phyloP scores from a whole-genome alignment of 2,113 vertebrate genomes.

The Saccopteryx leptura region DNA sequence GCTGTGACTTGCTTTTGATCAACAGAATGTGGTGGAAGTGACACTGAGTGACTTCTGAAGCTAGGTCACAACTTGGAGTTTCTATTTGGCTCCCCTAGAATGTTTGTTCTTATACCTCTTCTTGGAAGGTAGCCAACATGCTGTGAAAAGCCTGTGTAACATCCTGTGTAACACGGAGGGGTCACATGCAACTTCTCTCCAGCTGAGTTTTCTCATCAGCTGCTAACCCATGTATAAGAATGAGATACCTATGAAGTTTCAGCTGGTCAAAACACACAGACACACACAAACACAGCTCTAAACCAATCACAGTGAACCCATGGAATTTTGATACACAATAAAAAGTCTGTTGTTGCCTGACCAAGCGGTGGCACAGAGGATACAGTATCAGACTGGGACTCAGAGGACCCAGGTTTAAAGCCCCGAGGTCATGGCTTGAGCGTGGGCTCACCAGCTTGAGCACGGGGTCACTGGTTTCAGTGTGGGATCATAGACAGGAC shows the following conservation, averaged over 20 bases:
- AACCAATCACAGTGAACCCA: neutral
- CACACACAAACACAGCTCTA: neutral
- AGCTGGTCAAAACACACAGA: neutral
- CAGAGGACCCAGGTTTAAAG: too few species aligned
- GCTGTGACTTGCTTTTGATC: neutral
- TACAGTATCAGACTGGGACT: too few species aligned
- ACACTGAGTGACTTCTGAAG: neutral
- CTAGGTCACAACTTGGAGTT: neutral
- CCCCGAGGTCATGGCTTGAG: too few species aligned
- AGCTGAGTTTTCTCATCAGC: neutral
- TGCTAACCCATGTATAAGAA: neutral
- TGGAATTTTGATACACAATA: neutral
- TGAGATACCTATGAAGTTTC: neutral
- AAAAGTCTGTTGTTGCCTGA: neutral
- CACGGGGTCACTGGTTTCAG: too few species aligned
- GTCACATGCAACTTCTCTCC: neutral
- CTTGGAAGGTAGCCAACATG: neutral
- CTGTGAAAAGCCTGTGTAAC: neutral
- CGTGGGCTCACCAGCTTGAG: too few species aligned
- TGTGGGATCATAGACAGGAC: too few species aligned
- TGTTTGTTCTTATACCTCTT: neutral
- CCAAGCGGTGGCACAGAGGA: too few species aligned
- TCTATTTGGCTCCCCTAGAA: neutral
- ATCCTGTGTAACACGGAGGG: too few species aligned
- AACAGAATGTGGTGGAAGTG: neutral